These are phyloP conservation scores for Grammomys dolichurus DNA, from an alignment of 2,113 vertebrate species.

Conservation along the genomic window DNA sequence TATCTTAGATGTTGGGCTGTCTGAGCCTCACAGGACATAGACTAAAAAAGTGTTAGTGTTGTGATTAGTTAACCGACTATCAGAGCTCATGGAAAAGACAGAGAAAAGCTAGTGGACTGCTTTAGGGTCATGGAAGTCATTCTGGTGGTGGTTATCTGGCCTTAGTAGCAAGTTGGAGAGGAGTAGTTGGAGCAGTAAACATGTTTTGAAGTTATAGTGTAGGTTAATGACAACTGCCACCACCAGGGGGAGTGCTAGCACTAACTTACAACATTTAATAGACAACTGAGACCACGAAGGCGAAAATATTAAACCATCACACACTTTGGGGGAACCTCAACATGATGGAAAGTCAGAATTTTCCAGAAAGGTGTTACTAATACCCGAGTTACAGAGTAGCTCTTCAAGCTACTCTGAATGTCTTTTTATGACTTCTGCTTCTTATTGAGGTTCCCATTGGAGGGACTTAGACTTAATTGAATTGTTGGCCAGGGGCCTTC, in stretches of 20 bases:
- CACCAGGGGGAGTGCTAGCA: not conserved
- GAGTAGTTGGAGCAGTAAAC: not conserved
- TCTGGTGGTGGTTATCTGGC: not conserved
- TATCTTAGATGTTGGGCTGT: not conserved
- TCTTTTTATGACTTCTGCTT: not conserved
- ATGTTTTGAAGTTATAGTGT: not conserved
- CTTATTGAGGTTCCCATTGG: not conserved
- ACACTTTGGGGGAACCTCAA: not conserved
- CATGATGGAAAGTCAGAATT: not conserved
- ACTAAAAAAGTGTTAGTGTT: not conserved
- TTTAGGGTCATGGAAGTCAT: not conserved
- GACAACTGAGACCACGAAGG: not conserved
- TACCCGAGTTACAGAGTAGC: too few relatives aligned
- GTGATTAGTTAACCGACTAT: not conserved
- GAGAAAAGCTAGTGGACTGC: not conserved
- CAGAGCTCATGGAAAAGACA: not conserved
- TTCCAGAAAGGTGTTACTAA: not conserved
- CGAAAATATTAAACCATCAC: not conserved
- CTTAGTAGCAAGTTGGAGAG: not conserved
- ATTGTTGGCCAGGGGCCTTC: not conserved
- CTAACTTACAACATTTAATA: not conserved
- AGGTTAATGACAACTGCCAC: not conserved
- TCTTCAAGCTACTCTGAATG: not conserved
- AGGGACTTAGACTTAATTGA: not conserved
- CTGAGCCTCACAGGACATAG: not conserved